phyloP scores from a whole-genome alignment of 2,888 invertebrate genomes.

The Spisula solida region DNA sequence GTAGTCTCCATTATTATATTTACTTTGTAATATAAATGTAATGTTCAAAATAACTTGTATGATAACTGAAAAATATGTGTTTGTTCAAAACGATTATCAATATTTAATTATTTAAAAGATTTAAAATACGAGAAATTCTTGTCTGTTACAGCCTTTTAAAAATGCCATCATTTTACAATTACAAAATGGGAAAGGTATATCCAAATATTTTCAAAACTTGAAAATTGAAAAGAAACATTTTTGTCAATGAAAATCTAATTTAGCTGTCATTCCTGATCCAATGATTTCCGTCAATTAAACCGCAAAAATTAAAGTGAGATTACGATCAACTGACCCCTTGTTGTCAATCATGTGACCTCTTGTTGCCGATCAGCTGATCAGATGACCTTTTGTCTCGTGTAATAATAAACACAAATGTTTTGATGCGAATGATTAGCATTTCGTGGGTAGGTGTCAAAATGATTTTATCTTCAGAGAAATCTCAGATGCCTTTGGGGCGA shows the following conservation, averaged over 20 bases:
- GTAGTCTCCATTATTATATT: too few species aligned
- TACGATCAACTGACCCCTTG: slow-evolving; percentile 4
- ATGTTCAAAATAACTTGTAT: neutral
- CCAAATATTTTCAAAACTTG: neutral
- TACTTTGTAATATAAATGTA: too few species aligned
- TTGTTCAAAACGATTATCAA: neutral
- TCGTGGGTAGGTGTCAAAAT: slow-evolving; percentile 32
- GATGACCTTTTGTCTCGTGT: neutral
- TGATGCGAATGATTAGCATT: slow-evolving; percentile 32
- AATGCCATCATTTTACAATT: slow-evolving; percentile 7
- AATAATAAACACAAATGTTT: slow-evolving; percentile 2
- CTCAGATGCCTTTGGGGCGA: neutral
- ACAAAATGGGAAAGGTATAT: slow-evolving; percentile 8
- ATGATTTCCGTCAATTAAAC: slow-evolving; percentile 34
- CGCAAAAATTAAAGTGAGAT: slow-evolving; percentile 27
- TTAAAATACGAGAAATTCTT: neutral
- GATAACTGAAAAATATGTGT: neutral
- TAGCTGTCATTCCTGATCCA: slow-evolving; percentile 32
- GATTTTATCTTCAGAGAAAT: slow-evolving; percentile 2
- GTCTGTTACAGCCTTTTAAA: neutral
- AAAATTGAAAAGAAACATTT: slow-evolving; percentile 30
- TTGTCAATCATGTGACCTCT: too few species aligned
- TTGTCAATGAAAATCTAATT: slow-evolving; percentile 27
- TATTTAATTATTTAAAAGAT: neutral
- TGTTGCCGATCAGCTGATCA: neutral